phyloP scores from a whole-genome alignment of 2,797 vertebrate species.

The Pantherophis alleghaniensis region DNA sequence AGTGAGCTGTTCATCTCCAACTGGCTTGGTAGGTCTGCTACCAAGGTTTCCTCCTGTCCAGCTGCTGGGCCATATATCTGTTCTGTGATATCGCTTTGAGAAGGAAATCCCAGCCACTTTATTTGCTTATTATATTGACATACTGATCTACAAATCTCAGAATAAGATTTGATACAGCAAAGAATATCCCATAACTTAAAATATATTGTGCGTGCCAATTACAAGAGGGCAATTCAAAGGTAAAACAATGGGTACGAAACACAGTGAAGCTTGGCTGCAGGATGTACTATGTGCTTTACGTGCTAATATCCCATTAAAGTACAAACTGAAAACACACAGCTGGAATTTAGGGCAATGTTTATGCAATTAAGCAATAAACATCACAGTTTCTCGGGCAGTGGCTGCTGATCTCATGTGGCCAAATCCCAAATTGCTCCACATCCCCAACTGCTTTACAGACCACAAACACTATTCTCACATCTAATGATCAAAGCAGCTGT shows the following conservation, averaged over 20 bases:
- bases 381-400: background rate
- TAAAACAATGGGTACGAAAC: background rate
- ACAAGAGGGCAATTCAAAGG: background rate
- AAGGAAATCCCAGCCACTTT: background rate
- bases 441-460: background rate
- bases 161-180: background rate
- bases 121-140: background rate
- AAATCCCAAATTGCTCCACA: slow-evolving; percentile 11
- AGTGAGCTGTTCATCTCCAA: background rate
- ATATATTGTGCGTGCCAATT: background rate
- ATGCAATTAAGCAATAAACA: background rate
- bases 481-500: background rate
- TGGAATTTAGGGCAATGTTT: slow-evolving; percentile 4
- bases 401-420: slow-evolving; percentile 17
- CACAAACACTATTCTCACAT: background rate
- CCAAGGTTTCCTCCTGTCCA: background rate
- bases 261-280: slow-evolving; percentile 2
- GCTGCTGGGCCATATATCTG: background rate
- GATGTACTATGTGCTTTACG: slow-evolving; percentile 5
- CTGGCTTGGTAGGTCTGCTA: background rate
- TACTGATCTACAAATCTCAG: background rate
- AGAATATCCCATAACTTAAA: background rate
- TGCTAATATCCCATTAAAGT: background rate
- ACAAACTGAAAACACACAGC: background rate
- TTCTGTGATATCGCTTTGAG: background rate